These are phyloP conservation scores for Drosophila punjabiensis DNA, from an alignment of 1,140 invertebrate genomes.

Conservation along the genomic window DNA sequence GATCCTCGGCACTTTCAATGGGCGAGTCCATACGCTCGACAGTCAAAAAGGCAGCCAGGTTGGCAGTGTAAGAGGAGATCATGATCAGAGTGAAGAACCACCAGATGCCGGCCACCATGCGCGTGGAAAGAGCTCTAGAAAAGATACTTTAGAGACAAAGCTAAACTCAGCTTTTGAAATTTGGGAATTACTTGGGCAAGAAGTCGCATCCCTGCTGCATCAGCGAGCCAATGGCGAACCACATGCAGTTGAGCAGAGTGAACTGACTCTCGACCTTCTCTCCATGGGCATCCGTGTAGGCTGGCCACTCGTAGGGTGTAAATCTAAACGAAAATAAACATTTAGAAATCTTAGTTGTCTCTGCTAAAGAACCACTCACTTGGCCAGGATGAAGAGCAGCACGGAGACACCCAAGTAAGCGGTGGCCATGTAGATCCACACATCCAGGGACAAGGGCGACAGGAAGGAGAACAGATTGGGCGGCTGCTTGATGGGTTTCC, in stretches of 20 bases:
- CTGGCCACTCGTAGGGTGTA: slow-evolving; percentile 97
- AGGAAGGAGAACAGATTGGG: slow-evolving; percentile 97
- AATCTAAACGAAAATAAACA: slow-evolving; percentile 87
- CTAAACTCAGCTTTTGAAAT: neutral
- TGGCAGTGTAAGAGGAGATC: slow-evolving; percentile 99
- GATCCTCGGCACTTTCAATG: slow-evolving; percentile 97
- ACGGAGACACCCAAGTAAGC: slow-evolving; percentile 97
- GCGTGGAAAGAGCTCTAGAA: slow-evolving; percentile 92
- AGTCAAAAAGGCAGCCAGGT: slow-evolving; percentile 98
- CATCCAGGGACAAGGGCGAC: slow-evolving; percentile 96
- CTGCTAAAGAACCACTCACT: slow-evolving; percentile 87
- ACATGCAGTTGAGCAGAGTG: slow-evolving; percentile 96
- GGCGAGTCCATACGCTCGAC: slow-evolving; percentile 98
- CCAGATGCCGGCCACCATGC: slow-evolving; percentile 97
- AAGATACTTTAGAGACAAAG: neutral
- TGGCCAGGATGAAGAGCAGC: slow-evolving; percentile 96
- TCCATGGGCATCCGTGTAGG: slow-evolving; percentile 91
- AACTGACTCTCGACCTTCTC: slow-evolving; percentile 95
- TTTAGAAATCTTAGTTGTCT: neutral
- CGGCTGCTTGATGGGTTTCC: slow-evolving; percentile 95
- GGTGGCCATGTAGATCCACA: slow-evolving; percentile 98
- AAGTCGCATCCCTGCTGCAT: slow-evolving; percentile 97
- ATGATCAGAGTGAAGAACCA: slow-evolving; percentile 99
- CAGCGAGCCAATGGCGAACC: slow-evolving; percentile 97
- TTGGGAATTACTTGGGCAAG: slow-evolving; percentile 91